Evolutionary conservation across 30 jellyfish, hydroid and myxozoan genomes (phyloP), one percentile per base, ranked within the genome.

Genomic region (Sanderia malayensis): DNA sequence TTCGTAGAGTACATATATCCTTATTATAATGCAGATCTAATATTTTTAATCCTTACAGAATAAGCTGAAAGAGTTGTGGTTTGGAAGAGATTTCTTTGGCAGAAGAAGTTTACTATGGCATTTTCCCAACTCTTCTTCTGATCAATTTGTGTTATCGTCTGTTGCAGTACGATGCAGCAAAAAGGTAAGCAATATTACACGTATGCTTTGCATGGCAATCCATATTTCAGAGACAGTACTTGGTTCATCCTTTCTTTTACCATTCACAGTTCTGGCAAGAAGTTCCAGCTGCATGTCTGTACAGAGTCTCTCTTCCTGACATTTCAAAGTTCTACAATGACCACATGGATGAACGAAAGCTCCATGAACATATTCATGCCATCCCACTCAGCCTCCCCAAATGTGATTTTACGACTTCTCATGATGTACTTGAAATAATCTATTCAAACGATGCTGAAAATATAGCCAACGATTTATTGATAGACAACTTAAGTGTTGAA

Each of bases 81-180:
- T 83, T 90, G 95, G 95, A 23, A 72, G 97, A 30, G 97, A 90
- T 66, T 82, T 44, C 53, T 70, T 82, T 70, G 97, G 97, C 24
- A 71, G 97, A 31, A 73, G 97, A 13, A 90, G 97, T 79, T 57
- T 90, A 31, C 74, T 83, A 20, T 73, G 87, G 95, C 95, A 73
- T 55, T 45, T 66, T 47, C 83, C 86, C 30, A 29, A 21, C 6
- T 24, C 79, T 9, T 25, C 58, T 1, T 52, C 79, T 0, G 76
- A 71, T 69, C 19, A 19, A 2, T 90, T 90, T 68, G 73, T 53
- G 3, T 29, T 90, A 64, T 41, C 95, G 0, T 90, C 97, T 11
- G 94, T 74, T 28, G 83, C 71, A n/a, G 31, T 23, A n/a, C 58
- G 59, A 52, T 52, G 26, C 1, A 21, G 26, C 11, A 26, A 25